Evolutionary conservation across 2,113 vertebrate species (phyloP).

Genomic region (Tragelaphus scriptus): DNA sequence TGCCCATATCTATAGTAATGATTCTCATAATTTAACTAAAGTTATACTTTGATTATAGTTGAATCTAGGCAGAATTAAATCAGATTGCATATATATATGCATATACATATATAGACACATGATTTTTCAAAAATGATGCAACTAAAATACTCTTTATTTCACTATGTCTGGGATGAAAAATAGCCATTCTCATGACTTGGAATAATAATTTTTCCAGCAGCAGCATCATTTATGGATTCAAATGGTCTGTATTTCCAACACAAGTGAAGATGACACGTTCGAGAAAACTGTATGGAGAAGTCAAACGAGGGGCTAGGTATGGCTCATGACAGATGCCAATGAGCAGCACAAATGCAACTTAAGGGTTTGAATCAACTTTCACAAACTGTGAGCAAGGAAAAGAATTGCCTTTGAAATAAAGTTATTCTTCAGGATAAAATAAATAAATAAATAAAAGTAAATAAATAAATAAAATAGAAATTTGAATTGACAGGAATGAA

Average conservation of each 20-base stretch:
- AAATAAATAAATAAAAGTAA: no score
- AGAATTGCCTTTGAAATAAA: not conserved
- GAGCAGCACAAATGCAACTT: not conserved
- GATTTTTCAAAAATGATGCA: not conserved
- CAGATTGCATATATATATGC: not conserved
- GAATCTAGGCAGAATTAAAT: slow-evolving; percentile 27
- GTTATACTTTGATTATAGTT: slow-evolving; percentile 33
- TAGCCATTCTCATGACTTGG: not conserved
- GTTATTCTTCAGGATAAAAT: not conserved
- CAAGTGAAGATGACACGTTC: not conserved
- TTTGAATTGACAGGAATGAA: not conserved
- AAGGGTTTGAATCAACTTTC: not conserved
- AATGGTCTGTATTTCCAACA: not conserved
- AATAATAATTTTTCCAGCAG: not conserved
- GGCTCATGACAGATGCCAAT: not conserved
- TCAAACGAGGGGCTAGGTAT: not conserved
- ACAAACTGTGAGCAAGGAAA: not conserved
- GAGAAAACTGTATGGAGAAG: not conserved
- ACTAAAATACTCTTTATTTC: not conserved
- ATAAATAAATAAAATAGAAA: not conserved
- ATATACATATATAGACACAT: not conserved
- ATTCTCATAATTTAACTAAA: not conserved
- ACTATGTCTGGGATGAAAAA: not conserved
- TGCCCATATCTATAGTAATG: not conserved
- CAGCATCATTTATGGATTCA: not conserved